Conservation (phyloP, 2,888 invertebrate genomes). For the Phasia obesa region DNA sequence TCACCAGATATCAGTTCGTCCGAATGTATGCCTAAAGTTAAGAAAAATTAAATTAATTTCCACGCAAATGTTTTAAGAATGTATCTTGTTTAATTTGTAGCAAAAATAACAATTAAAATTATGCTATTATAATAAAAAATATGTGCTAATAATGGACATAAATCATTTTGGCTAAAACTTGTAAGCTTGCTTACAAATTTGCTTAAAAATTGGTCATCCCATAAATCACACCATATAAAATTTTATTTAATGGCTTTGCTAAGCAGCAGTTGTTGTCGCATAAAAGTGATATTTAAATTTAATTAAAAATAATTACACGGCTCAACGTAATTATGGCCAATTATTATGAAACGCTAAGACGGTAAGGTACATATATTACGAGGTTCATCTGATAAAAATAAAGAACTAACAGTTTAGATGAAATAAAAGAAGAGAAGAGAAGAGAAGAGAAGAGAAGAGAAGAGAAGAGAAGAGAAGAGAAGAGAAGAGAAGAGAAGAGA, state of each 20-base stretch:
- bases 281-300: constrained; percentile 63
- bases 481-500: neutral
- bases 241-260: constrained; percentile 37
- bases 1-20: constrained; percentile 78
- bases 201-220: constrained; percentile 48
- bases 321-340: constrained; percentile 57
- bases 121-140: no score
- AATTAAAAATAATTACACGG: constrained; percentile 68
- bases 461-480: neutral
- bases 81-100: neutral
- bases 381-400: neutral
- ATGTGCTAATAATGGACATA: no score
- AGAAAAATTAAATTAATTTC: neutral
- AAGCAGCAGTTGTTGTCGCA: constrained; percentile 38
- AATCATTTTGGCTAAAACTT: constrained; percentile 2
- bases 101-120: neutral
- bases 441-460: neutral
- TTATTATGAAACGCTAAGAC: constrained; percentile 54
- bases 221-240: constrained; percentile 68
- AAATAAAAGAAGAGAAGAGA: neutral
- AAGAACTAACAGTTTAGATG: neutral
- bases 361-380: constrained; percentile 3
- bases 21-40: constrained; percentile 78
- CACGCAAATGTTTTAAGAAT: neutral
- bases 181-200: neutral